A percentile compares a stretch with the other conserved stretches of the same genome.
phyloP scores from a whole-genome alignment of 2,113 vertebrate species.

The Lichenostomus cassidix region DNA sequence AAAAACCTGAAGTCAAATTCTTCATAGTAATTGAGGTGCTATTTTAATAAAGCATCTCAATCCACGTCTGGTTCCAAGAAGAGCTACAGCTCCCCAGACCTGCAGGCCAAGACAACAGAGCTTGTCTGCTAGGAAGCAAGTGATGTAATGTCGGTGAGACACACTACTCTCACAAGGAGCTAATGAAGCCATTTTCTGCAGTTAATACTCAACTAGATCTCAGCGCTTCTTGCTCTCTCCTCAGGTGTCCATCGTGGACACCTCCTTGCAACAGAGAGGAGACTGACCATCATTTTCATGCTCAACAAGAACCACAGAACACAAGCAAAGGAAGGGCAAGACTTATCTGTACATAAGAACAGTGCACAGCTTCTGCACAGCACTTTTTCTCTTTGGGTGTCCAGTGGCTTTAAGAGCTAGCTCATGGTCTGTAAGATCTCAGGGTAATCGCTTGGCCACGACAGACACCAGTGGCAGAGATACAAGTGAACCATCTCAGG shows the following conservation, averaged over 20 bases:
- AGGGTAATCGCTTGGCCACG: background rate
- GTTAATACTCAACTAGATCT: background rate
- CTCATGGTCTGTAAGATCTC: background rate
- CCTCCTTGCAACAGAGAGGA: background rate
- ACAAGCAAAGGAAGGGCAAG: background rate
- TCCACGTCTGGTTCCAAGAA: background rate
- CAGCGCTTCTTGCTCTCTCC: background rate
- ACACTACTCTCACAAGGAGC: background rate
- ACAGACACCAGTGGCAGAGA: background rate
- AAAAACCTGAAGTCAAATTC: background rate
- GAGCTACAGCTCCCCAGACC: background rate
- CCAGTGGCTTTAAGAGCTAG: background rate
- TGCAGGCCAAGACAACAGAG: background rate
- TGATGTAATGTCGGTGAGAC: background rate
- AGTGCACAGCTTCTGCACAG: accelerated
- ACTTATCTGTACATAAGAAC: background rate
- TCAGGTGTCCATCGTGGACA: background rate
- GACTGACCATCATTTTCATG: background rate
- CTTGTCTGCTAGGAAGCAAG: background rate
- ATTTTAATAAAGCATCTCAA: background rate
- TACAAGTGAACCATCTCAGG: background rate
- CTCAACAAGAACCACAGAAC: background rate
- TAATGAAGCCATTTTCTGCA: background rate
- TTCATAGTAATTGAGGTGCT: background rate
- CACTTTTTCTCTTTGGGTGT: background rate